phyloP scores from a whole-genome alignment of 2,888 invertebrate genomes.

The Chydorus sphaericus region DNA sequence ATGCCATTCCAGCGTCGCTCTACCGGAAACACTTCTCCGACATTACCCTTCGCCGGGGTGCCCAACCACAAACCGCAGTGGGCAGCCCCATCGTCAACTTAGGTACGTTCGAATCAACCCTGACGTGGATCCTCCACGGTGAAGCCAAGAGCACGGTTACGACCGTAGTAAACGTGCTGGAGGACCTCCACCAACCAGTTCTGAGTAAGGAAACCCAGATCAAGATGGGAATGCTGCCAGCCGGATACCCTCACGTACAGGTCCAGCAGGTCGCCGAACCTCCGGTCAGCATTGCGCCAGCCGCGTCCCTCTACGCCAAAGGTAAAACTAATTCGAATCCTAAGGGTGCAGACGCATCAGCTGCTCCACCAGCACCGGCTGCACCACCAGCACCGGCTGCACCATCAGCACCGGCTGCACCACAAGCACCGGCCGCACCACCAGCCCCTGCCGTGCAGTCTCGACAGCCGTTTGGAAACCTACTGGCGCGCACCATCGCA shows the following conservation, averaged over 20 bases:
- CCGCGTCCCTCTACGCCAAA: neutral
- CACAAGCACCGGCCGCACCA: no score
- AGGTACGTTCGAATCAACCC: neutral
- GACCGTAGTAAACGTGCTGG: neutral
- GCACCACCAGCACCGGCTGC: no score
- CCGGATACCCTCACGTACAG: neutral
- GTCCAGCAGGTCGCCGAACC: no score
- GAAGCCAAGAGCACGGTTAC: neutral
- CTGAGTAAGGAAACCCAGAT: neutral
- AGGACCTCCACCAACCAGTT: neutral
- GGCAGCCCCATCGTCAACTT: neutral
- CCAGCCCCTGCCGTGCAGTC: neutral
- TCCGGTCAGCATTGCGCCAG: no score
- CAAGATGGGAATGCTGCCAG: neutral
- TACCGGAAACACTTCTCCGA: neutral
- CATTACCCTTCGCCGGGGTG: neutral
- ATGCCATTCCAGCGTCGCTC: neutral
- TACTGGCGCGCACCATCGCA: no score
- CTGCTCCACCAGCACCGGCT: neutral
- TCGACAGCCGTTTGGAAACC: no score
- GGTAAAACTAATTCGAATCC: neutral
- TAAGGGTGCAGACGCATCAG: neutral
- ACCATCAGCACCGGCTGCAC: no score
- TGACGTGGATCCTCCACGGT: neutral
- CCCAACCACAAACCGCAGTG: neutral